phyloP scores from a whole-genome alignment of 2,797 vertebrate genomes.

The Emydoidea blandingii region DNA sequence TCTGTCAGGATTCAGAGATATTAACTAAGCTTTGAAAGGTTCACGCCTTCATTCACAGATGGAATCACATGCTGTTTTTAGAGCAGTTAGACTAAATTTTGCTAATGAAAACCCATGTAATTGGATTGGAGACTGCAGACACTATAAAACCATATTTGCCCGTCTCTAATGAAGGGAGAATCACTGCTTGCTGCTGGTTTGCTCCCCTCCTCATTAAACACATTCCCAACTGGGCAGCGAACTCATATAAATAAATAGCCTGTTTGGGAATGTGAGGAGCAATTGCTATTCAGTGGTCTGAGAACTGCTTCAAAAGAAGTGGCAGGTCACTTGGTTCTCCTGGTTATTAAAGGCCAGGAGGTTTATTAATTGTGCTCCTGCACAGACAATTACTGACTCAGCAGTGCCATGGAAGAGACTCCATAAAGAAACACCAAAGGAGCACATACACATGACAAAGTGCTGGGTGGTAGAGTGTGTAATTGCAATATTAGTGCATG shows the following conservation, averaged over 20 bases:
- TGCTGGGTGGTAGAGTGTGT: background rate
- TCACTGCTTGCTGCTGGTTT: background rate
- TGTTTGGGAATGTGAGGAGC: background rate
- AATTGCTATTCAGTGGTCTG: background rate
- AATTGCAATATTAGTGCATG: background rate
- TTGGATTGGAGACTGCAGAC: background rate
- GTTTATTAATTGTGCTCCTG: background rate
- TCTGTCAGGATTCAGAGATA: background rate
- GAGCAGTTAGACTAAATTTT: background rate
- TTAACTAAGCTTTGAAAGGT: background rate
- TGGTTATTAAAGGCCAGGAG: background rate
- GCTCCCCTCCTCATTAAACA: rapidly evolving
- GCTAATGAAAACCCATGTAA: constrained; percentile 7
- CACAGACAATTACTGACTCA: background rate
- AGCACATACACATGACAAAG: background rate
- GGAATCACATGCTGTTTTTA: background rate
- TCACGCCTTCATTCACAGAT: constrained; percentile 11
- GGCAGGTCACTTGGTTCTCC: background rate
- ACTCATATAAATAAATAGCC: background rate
- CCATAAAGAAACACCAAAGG: background rate
- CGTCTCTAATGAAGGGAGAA: background rate
- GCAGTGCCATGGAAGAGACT: background rate
- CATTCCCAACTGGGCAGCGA: background rate
- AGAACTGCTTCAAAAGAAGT: background rate
- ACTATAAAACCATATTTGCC: background rate